phyloP scores from a whole-genome alignment of 2,888 invertebrate genomes.

The Crocallis elinguaria region DNA sequence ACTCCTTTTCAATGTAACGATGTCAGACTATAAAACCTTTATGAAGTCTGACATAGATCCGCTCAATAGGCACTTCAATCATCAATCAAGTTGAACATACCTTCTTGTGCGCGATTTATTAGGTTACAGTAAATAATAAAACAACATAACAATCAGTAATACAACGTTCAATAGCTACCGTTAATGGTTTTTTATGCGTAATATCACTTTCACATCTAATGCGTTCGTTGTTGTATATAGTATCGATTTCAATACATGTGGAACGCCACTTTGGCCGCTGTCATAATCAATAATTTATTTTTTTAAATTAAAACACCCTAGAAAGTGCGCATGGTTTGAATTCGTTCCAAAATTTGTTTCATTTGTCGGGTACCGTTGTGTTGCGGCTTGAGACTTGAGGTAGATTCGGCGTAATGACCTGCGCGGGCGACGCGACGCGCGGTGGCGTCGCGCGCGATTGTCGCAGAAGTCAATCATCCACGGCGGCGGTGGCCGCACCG shows the following conservation, averaged over 20 bases:
- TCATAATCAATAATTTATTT: slow-evolving; percentile 27
- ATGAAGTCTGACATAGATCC: slow-evolving; percentile 49
- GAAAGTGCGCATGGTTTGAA: slow-evolving; percentile 46
- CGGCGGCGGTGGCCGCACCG: slow-evolving; percentile 40
- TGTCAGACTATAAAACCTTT: slow-evolving; percentile 44
- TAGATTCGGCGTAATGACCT: slow-evolving; percentile 43
- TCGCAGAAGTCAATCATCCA: slow-evolving; percentile 59
- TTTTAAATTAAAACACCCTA: slow-evolving; percentile 35
- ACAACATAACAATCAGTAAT: slow-evolving; percentile 37
- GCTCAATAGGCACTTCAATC: slow-evolving; percentile 46
- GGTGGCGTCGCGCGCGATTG: slow-evolving; percentile 44
- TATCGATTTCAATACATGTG: slow-evolving; percentile 37
- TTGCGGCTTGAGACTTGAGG: slow-evolving; percentile 40
- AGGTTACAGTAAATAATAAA: slow-evolving; percentile 42
- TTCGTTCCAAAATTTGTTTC: slow-evolving; percentile 53
- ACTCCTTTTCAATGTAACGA: slow-evolving; percentile 41
- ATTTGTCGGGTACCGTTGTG: slow-evolving; percentile 61
- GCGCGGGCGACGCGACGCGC: slow-evolving; percentile 14
- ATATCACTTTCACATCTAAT: slow-evolving; percentile 42
- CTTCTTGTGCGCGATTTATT: slow-evolving; percentile 38
- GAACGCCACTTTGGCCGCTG: slow-evolving; percentile 32
- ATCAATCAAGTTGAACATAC: slow-evolving; percentile 48
- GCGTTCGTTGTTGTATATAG: slow-evolving; percentile 34
- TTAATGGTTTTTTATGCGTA: slow-evolving; percentile 39
- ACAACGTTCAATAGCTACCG: slow-evolving; percentile 38